These are phyloP conservation scores for Cyprinella venusta DNA, from an alignment of 2,797 vertebrate genomes.

Conservation along the genomic window DNA sequence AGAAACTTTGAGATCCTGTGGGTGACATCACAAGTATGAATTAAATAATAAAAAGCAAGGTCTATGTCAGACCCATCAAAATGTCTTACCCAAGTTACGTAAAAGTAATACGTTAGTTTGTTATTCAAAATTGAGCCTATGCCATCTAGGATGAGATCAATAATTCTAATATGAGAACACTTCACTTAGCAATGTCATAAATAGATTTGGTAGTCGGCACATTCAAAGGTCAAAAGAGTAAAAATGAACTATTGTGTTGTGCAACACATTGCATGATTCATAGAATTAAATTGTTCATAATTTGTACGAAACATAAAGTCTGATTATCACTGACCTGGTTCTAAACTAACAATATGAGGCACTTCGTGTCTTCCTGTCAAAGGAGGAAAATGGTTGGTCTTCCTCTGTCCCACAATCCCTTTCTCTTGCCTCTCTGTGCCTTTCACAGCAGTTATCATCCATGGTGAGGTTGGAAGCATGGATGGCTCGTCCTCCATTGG, in stretches of 20 bases:
- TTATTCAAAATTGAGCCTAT: background rate
- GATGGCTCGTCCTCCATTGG: slow-evolving; percentile 53
- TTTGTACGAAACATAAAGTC: background rate
- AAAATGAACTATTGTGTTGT: background rate
- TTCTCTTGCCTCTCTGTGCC: slow-evolving; percentile 52
- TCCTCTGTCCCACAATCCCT: slow-evolving; percentile 54
- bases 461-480: slow-evolving; percentile 53
- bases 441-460: slow-evolving; percentile 63
- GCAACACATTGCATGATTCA: background rate
- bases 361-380: slow-evolving; percentile 63
- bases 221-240: background rate
- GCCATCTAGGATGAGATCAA: background rate
- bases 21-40: slow-evolving; percentile 48
- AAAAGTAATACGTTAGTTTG: background rate
- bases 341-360: slow-evolving; percentile 49
- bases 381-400: slow-evolving; percentile 62
- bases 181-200: background rate
- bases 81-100: background rate
- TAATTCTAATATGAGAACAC: background rate
- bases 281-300: slow-evolving; percentile 5
- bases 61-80: background rate
- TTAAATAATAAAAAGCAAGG: background rate
- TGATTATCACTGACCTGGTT: slow-evolving; percentile 65
- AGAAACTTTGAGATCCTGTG: slow-evolving; percentile 65
- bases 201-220: too few relatives aligned